Percentiles rank a stretch among this genome's conserved stretches.
These are phyloP conservation scores for Drosophila seguyi DNA, from an alignment of 1,140 invertebrate genomes.

Conservation along the genomic window DNA sequence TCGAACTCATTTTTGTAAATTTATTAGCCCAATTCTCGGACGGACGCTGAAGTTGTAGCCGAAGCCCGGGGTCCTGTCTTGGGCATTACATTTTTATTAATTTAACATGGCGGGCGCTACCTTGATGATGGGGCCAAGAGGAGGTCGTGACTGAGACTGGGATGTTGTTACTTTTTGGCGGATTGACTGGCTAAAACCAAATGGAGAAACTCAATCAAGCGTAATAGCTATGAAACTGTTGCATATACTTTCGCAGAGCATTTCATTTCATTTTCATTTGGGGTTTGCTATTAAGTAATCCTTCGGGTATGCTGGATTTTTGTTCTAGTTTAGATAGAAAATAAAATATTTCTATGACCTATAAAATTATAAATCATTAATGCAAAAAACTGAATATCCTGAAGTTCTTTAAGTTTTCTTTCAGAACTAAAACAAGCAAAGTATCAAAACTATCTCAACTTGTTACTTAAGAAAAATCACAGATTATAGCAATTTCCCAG, in stretches of 20 bases:
- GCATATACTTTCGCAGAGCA: conserved; percentile 29
- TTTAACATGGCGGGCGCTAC: conserved; percentile 64
- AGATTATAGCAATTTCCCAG: neutral
- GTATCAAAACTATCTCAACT: neutral
- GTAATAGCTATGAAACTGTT: conserved; percentile 67
- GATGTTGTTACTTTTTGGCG: conserved; percentile 12
- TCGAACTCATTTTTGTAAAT: conserved; percentile 81
- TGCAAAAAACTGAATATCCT: neutral
- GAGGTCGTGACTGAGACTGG: neutral
- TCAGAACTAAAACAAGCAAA: too few species aligned
- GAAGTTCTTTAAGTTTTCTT: too few species aligned
- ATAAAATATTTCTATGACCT: neutral
- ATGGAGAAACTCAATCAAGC: conserved; percentile 74
- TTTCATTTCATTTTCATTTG: conserved; percentile 22
- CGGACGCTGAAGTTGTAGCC: neutral
- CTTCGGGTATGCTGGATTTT: neutral
- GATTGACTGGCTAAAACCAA: conserved; percentile 46
- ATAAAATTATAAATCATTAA: neutral
- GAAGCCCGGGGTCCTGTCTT: conserved; percentile 41
- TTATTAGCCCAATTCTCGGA: conserved; percentile 76
- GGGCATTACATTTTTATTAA: conserved; percentile 78
- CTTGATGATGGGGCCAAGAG: conserved; percentile 27
- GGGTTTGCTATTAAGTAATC: neutral
- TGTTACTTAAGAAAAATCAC: neutral
- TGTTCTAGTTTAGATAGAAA: neutral